Evolutionary conservation across 2,113 vertebrate genomes (phyloP).

Genomic region (Solenodon paradoxus): DNA sequence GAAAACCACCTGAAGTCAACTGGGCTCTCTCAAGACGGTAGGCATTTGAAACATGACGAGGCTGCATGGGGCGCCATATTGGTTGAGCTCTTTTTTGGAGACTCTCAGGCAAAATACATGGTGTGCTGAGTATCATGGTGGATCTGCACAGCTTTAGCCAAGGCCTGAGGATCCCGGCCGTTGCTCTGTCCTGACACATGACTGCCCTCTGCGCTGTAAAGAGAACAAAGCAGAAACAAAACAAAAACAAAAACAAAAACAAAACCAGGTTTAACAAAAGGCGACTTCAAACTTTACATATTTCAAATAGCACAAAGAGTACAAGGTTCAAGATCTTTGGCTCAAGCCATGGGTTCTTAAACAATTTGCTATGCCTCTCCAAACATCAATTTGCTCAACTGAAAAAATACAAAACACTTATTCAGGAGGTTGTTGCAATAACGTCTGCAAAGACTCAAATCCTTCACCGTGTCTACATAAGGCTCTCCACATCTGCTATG

Average conservation of each 20-base stretch:
- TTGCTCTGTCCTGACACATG: conserved; percentile 99
- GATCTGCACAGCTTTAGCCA: conserved; percentile 99
- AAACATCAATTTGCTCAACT: background rate
- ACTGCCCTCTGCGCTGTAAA: conserved; percentile 95
- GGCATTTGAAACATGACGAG: conserved; percentile 79
- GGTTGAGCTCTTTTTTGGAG: conserved; percentile 68
- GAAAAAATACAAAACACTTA: conserved; percentile 8
- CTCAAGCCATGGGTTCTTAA: background rate
- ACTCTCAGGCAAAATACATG: conserved; percentile 98
- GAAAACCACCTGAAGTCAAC: conserved; percentile 83
- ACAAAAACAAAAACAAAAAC: background rate
- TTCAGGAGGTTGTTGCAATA: background rate
- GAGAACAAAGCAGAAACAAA: conserved; percentile 67
- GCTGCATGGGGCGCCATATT: conserved; percentile 69
- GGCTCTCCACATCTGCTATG: background rate
- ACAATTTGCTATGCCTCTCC: background rate
- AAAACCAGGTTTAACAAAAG: background rate
- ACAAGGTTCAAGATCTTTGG: background rate
- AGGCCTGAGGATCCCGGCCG: conserved; percentile 95
- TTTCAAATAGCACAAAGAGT: conserved; percentile 29
- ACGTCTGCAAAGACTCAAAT: conserved; percentile 20
- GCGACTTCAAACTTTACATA: background rate
- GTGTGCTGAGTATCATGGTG: conserved; percentile 99
- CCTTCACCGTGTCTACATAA: background rate
- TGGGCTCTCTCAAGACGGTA: conserved; percentile 67